phyloP scores from a whole-genome alignment of 2,888 invertebrate genomes.

The Meghimatium bilineatum region DNA sequence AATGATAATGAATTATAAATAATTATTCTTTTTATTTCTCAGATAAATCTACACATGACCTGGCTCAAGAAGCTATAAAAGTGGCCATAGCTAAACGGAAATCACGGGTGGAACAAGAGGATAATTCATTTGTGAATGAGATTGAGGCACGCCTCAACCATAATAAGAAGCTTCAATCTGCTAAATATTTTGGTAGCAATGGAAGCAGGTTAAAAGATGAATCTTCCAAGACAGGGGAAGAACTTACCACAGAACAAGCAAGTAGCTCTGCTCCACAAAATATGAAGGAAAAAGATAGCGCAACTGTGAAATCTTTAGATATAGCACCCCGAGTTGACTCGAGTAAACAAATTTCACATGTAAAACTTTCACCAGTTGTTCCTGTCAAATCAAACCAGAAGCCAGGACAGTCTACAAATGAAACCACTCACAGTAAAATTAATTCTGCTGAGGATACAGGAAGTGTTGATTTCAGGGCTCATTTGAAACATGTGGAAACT shows the following conservation, averaged over 20 bases:
- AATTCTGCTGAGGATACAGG: background rate
- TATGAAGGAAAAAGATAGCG: background rate
- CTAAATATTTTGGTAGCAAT: slow-evolving; percentile 63
- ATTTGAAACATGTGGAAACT: slow-evolving; percentile 21
- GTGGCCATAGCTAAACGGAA: slow-evolving; percentile 73
- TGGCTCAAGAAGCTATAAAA: slow-evolving; percentile 70
- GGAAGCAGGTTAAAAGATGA: slow-evolving; percentile 41
- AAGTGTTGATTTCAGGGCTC: slow-evolving; percentile 20
- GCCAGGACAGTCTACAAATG: background rate
- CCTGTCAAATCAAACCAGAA: slow-evolving; percentile 4
- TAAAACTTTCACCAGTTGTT: slow-evolving; percentile 16
- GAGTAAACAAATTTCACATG: background rate
- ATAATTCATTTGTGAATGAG: slow-evolving; percentile 64
- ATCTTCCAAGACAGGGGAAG: slow-evolving; percentile 1
- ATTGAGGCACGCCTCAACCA: slow-evolving; percentile 71
- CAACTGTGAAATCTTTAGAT: slow-evolving; percentile 12
- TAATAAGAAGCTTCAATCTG: slow-evolving; percentile 72
- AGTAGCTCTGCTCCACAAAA: background rate
- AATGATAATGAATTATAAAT: no score
- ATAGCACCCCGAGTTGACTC: background rate
- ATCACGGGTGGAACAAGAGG: slow-evolving; percentile 61
- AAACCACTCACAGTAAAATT: background rate
- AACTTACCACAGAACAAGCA: background rate
- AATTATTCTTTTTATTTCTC: slow-evolving; percentile 23
- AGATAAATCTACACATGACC: slow-evolving; percentile 52